phyloP scores from a whole-genome alignment of 2,888 invertebrate species.

The Kryphioiulus occultus region DNA sequence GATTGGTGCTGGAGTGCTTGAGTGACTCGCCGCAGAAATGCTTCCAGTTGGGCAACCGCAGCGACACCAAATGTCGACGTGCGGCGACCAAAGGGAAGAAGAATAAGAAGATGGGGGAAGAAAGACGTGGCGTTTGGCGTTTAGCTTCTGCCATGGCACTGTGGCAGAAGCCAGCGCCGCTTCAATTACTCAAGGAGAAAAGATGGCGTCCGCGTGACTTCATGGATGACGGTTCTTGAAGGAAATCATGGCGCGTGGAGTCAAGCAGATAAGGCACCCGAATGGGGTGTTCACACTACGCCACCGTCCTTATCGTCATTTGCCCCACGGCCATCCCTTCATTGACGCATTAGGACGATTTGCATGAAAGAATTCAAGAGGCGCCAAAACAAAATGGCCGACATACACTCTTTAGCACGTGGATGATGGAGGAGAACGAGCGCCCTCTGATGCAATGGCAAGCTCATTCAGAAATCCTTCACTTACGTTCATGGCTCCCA shows the following conservation, averaged over 20 bases:
- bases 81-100: not conserved
- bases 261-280: slow-evolving; percentile 15
- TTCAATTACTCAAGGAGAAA: slow-evolving; percentile 11
- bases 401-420: too few relatives aligned
- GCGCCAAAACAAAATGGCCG: not conserved
- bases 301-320: slow-evolving; percentile 6
- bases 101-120: not conserved
- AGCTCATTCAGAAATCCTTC: not conserved
- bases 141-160: too few relatives aligned
- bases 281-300: slow-evolving; percentile 8
- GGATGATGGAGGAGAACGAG: not conserved
- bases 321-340: not conserved
- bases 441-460: not conserved
- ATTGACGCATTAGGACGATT: slow-evolving; percentile 4
- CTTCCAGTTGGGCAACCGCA: not conserved
- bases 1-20: not conserved
- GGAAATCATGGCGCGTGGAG: not conserved
- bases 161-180: too few relatives aligned
- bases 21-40: not conserved
- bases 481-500: not conserved
- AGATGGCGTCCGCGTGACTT: slow-evolving; percentile 10
- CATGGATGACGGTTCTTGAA: slow-evolving; percentile 1
- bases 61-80: not conserved
- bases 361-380: not conserved
- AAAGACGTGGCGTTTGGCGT: too few relatives aligned